phyloP scores from a whole-genome alignment of 2,797 vertebrate genomes.

The Florisuga fusca region DNA sequence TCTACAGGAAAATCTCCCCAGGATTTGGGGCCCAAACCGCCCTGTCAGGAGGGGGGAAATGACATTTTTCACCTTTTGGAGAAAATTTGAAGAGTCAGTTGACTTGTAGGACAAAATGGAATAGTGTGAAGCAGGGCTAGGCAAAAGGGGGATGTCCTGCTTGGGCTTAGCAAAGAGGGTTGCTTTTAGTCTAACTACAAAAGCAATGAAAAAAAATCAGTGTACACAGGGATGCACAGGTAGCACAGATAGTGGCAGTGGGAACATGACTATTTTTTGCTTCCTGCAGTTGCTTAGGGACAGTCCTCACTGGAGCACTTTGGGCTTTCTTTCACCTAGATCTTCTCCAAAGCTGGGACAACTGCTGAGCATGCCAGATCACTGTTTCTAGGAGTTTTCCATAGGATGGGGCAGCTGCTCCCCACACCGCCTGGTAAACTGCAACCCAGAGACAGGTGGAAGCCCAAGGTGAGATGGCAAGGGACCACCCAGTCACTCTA shows the following conservation, averaged over 20 bases:
- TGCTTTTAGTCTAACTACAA: background rate
- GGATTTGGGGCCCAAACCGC: no score
- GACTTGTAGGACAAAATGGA: background rate
- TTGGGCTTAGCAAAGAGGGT: background rate
- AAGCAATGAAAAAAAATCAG: background rate
- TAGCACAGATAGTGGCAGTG: fast-evolving
- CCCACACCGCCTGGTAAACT: fast-evolving
- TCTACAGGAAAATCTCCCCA: background rate
- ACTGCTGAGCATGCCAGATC: background rate
- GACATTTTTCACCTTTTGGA: background rate
- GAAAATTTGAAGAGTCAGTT: background rate
- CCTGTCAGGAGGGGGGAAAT: background rate
- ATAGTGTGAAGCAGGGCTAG: background rate
- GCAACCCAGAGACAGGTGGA: background rate
- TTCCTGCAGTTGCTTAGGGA: background rate
- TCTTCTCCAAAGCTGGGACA: background rate
- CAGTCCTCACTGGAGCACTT: background rate
- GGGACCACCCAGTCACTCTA: background rate
- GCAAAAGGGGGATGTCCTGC: background rate
- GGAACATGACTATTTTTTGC: background rate
- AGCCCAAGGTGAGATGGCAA: background rate
- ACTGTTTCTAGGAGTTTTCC: background rate
- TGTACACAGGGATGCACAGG: fast-evolving
- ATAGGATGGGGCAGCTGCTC: background rate
- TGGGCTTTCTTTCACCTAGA: background rate